Base-by-base conservation (phyloP, 2,888 invertebrate genomes). In the Tenthredo notha region DNA sequence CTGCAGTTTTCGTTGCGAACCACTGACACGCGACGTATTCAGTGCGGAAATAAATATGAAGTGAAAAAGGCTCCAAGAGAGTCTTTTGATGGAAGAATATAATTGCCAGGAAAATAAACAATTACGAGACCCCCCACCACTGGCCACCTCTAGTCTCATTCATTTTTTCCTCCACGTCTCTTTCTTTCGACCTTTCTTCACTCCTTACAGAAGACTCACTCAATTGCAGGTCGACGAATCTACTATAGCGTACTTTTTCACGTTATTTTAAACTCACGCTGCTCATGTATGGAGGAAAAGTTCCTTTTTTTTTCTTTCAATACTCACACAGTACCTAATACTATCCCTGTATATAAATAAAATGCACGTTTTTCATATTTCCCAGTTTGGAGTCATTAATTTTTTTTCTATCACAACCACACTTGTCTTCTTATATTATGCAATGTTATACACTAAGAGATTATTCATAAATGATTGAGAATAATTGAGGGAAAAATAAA, bases 51-150 rank as follows among this genome's bases (percentile, higher is more conserved):
- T 91, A 92, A 91, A 92, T 92, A 90, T 89, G 88, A 86, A 90
- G 88, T 91, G 90, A 92, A 92, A 92, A 90, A 90, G 88, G 88
- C 89, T 89, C 86, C 58, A 88, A 88, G 87, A 88, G 87, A 84
- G 88, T 90, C 91, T 89, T 92, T 92, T 92, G 90, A 92, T 89
- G 89, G 90, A 90, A 91, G 91, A 91, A 92, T 92, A 92, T 92
- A 92, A 92, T 92, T 92, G 92, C 92, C 92, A 91, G 91, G 91
- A 92, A 92, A 92, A 92, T 92, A 92, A 92, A 92, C 90, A 91
- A 92, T 91, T 88, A 89, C 89, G 87, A 89, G 89, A 90, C 90
- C 90, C 90, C 86, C 74, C 21, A 67, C 84, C 85, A 58, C 21
- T 61, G n/a, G 54, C 61, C 80, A 15, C 40, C 43, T 67, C 47